phyloP scores from a whole-genome alignment of 2,888 invertebrate species.

The Caenorhabditis virilis region DNA sequence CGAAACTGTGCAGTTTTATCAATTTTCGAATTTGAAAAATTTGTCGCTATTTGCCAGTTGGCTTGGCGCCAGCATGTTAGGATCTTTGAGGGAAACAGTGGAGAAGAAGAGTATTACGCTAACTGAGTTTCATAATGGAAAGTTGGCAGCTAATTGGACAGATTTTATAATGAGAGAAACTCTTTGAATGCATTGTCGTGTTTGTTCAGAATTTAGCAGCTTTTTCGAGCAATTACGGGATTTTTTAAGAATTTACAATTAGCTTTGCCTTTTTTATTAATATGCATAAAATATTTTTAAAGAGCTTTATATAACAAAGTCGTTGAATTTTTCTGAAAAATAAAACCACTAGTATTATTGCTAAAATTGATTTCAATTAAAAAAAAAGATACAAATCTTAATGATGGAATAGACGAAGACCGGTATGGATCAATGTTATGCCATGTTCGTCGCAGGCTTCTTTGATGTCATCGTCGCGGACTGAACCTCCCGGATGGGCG shows the following conservation, averaged over 20 bases:
- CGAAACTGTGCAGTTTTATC: constrained; percentile 33
- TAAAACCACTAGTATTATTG: not conserved
- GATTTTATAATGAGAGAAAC: constrained; percentile 10
- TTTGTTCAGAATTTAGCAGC: too few species aligned
- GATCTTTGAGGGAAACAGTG: constrained; percentile 30
- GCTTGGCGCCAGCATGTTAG: constrained; percentile 33
- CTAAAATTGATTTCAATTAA: not conserved
- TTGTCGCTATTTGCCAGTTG: constrained; percentile 19
- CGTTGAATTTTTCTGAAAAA: too few species aligned
- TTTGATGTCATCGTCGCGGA: constrained; percentile 86
- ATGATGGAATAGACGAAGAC: constrained; percentile 84
- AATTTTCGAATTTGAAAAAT: constrained; percentile 22
- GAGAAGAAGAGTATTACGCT: constrained; percentile 21
- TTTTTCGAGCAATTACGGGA: too few species aligned
- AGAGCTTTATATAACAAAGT: too few species aligned
- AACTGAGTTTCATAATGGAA: constrained; percentile 25
- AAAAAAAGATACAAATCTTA: constrained; percentile 15
- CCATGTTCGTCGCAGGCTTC: constrained; percentile 89
- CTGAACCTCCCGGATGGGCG: constrained; percentile 90
- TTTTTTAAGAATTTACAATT: too few species aligned
- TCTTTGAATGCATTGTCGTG: too few species aligned
- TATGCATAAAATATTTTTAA: too few species aligned
- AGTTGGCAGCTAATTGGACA: constrained; percentile 27
- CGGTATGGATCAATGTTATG: constrained; percentile 86
- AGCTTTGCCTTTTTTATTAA: too few species aligned